phyloP scores from a whole-genome alignment of 2,113 vertebrate genomes.

The Indicator maculatus region DNA sequence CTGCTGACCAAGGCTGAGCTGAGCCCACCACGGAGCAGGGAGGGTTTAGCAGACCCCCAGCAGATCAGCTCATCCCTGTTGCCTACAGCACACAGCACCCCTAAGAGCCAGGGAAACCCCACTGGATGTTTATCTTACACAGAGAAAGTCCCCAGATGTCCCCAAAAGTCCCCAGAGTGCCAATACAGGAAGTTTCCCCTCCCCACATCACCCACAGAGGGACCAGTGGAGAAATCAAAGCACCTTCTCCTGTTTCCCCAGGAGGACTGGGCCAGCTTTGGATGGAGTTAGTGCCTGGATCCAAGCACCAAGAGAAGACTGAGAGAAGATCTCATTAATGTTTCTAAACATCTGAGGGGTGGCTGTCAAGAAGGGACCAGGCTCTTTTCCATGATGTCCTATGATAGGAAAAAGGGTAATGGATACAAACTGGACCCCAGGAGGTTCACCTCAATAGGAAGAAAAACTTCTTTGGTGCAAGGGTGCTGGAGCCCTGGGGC shows the following conservation, averaged over 20 bases:
- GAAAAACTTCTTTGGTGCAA: no score
- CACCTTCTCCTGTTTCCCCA: background rate
- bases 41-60: background rate
- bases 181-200: background rate
- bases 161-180: background rate
- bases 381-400: no score
- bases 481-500: no score
- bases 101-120: accelerated
- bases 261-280: background rate
- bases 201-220: background rate
- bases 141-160: background rate
- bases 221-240: background rate
- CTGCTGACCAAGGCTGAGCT: background rate
- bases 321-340: no score
- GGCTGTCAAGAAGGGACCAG: no score
- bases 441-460: no score
- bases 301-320: background rate
- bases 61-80: accelerated
- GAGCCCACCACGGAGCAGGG: background rate
- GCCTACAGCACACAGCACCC: accelerated
- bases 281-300: accelerated
- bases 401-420: no score
- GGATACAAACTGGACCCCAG: no score
- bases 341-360: no score
- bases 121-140: accelerated